Evolutionary conservation across 1,140 invertebrate species (phyloP), one percentile per base, ranked within the genome.

Genomic region (Brachionus manjavacas): DNA sequence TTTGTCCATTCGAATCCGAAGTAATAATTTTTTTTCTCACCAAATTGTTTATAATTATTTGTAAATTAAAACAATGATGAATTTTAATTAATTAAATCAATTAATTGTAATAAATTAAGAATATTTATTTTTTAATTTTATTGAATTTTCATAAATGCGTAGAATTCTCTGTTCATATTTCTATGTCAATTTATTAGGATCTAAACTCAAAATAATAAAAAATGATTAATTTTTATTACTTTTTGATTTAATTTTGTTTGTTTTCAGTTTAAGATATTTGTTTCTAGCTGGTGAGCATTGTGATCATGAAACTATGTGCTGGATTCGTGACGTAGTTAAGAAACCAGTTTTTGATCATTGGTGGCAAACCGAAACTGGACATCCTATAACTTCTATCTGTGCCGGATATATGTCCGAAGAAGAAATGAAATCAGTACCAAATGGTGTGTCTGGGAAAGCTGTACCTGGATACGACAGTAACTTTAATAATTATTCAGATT

Each of bases 281-380:
- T 96, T 95, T 88, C 93, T 96, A 4, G 95, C 95, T 84, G 96
- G 96, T 0, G 96, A 98, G 88, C 95, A 96, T 87, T 96, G 95
- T 88, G 96, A 98, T 87, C 93, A 94, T 83, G 95, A 96, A 87
- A 95, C 95, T 0, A 93, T 95, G 91, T 86, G 90, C 4, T 98
- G 95, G 95, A 93, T 94, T 0, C 92, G 94, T 88, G 92, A 92
- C 79, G 90, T 87, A 9, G 94, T 97, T 86, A 92, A 93, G 66
- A 94, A 94, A 1, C 95, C 95, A 0, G 92, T 96, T 8, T 87
- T 96, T 20, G 96, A 98, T 88, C 94, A 97, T 88, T 98, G 95
- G 95, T 98, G 96, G 95, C 96, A 97, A 90, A 96, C 95, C 89
- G 95, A 97, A 90, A 95, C 94, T 0, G 95, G 95, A 0, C 95